phyloP scores from a whole-genome alignment of 2,888 invertebrate genomes.

The Horisme vitalbata region DNA sequence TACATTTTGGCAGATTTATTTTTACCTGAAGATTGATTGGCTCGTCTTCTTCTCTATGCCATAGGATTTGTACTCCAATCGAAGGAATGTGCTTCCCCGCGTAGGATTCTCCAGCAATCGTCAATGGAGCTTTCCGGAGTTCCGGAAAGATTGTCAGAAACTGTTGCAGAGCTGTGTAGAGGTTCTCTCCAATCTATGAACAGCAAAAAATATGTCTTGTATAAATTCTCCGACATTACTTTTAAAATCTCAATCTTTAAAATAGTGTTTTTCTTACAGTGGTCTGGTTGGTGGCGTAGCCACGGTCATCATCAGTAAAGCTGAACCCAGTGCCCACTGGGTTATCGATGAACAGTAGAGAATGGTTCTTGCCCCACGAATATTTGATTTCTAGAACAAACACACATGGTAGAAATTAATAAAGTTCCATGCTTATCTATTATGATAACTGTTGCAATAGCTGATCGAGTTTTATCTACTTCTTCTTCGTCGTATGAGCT shows the following conservation, averaged over 20 bases:
- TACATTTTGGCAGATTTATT: too few relatives aligned
- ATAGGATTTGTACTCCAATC: slow-evolving; percentile 82
- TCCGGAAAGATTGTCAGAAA: slow-evolving; percentile 85
- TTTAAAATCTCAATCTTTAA: too few relatives aligned
- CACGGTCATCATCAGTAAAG: slow-evolving; percentile 83
- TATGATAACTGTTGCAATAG: too few relatives aligned
- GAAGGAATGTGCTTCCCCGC: slow-evolving; percentile 85
- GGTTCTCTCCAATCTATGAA: slow-evolving; percentile 79
- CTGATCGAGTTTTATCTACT: too few relatives aligned
- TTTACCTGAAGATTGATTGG: slow-evolving; percentile 73
- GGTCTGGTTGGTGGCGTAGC: slow-evolving; percentile 84
- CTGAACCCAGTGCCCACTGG: slow-evolving; percentile 87
- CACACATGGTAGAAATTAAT: too few relatives aligned
- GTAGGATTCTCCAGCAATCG: slow-evolving; percentile 86
- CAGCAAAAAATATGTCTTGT: not conserved
- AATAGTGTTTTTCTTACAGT: slow-evolving; percentile 70
- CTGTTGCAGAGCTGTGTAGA: slow-evolving; percentile 84
- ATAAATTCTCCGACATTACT: too few relatives aligned
- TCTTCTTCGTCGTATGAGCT: too few relatives aligned
- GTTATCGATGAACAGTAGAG: slow-evolving; percentile 86
- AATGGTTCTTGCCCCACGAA: slow-evolving; percentile 85
- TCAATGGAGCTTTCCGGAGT: slow-evolving; percentile 83
- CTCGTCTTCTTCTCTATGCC: slow-evolving; percentile 62
- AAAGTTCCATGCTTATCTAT: too few relatives aligned
- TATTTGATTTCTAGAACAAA: slow-evolving; percentile 67